Conservation (phyloP, 1,140 invertebrate species). For the Drosophila mauritiana region DNA sequence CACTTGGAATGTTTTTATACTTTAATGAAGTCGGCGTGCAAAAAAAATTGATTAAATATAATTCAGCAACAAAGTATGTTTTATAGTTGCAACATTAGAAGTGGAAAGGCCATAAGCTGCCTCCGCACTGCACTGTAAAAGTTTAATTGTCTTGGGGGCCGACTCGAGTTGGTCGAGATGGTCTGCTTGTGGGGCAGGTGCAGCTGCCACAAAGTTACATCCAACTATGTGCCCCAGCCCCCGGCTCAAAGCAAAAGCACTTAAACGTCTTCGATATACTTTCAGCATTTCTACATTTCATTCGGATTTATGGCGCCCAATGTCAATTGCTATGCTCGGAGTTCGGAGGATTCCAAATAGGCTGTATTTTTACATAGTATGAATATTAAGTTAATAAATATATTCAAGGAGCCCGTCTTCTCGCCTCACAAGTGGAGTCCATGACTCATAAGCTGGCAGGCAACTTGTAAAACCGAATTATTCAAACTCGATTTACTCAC, state of each 20-base stretch:
- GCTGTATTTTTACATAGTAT: too few relatives aligned
- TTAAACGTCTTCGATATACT: constrained; percentile 57
- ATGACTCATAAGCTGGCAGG: too few relatives aligned
- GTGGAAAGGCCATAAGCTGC: constrained; percentile 56
- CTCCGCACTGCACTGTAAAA: constrained; percentile 65
- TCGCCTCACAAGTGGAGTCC: too few relatives aligned
- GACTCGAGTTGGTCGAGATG: constrained; percentile 8
- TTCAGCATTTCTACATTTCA: constrained; percentile 50
- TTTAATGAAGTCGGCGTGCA: constrained; percentile 80
- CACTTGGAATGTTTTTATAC: constrained; percentile 64
- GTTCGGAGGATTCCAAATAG: background rate
- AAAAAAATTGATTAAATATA: constrained; percentile 84
- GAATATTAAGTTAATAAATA: too few relatives aligned
- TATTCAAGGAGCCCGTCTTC: too few relatives aligned
- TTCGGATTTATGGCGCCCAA: constrained; percentile 61
- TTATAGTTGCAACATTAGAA: constrained; percentile 72
- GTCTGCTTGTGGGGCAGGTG: constrained; percentile 1
- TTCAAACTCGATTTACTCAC: too few relatives aligned
- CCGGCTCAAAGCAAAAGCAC: constrained; percentile 33
- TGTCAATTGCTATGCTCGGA: constrained; percentile 11
- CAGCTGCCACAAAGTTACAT: constrained; percentile 37
- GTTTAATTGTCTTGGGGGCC: constrained; percentile 66
- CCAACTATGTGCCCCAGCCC: constrained; percentile 42
- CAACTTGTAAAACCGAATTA: too few relatives aligned
- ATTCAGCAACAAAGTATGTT: constrained; percentile 80